Conservation (phyloP, 2,113 vertebrate species). For the Cygnus atratus region DNA sequence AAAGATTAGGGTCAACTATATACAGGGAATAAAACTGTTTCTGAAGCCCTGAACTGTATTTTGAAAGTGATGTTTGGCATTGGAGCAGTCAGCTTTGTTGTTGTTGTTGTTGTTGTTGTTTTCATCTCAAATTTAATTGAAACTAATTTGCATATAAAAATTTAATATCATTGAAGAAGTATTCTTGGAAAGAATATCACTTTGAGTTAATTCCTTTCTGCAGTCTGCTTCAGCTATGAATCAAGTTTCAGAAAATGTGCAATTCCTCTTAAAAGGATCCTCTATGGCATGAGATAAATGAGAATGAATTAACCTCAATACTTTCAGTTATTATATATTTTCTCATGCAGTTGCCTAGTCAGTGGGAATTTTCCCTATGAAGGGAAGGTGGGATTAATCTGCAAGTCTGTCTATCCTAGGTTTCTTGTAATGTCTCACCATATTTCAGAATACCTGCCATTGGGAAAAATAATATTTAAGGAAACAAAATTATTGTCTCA, state of each 20-base stretch:
- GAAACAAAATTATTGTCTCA: neutral
- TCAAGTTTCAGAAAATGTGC: neutral
- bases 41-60: neutral
- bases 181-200: neutral
- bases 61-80: neutral
- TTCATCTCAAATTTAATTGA: neutral
- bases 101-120: neutral
- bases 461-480: neutral
- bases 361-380: neutral
- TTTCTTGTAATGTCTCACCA: rapidly evolving
- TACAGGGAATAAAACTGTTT: neutral
- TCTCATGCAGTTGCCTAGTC: neutral
- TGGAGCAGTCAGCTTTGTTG: neutral
- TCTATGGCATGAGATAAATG: neutral
- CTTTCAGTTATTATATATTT: neutral
- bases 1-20: slow-evolving; percentile 22
- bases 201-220: neutral
- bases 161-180: neutral
- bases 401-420: neutral
- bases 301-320: neutral
- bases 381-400: neutral
- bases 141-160: neutral
- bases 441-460: neutral
- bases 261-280: neutral
- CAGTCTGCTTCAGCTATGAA: neutral